A percentile compares a stretch with the other conserved stretches of the same genome.
Evolutionary conservation across 2,797 vertebrate genomes (phyloP).

Genomic region (Platyrinchus mystaceus): DNA sequence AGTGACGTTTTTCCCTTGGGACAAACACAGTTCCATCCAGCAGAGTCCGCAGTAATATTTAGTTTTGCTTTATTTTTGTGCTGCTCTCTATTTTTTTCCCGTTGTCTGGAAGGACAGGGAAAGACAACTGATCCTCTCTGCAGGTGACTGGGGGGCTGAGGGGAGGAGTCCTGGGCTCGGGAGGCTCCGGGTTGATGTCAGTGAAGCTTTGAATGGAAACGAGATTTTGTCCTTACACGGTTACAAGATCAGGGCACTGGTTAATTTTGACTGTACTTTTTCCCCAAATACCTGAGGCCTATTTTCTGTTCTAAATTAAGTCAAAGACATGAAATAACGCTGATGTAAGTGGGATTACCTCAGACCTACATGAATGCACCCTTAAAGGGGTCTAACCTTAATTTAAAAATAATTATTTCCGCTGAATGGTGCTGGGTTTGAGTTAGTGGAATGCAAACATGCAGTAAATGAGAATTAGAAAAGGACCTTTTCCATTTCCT

Average conservation of each 20-base stretch:
- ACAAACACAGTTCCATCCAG: not conserved
- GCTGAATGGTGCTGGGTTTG: not conserved
- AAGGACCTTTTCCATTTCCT: not conserved
- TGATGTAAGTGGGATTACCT: constrained; percentile 2
- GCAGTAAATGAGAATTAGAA: not conserved
- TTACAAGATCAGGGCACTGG: not conserved
- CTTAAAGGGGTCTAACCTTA: not conserved
- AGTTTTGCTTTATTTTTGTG: not conserved
- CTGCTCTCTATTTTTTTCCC: not conserved
- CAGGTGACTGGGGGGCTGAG: not conserved
- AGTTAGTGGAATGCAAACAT: not conserved
- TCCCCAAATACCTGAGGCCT: constrained; percentile 15
- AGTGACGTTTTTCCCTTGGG: not conserved
- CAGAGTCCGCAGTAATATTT: not conserved
- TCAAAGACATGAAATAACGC: not conserved
- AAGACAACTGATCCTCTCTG: not conserved
- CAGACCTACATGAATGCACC: not conserved
- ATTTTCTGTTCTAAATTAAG: constrained; percentile 29
- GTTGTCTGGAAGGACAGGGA: not conserved
- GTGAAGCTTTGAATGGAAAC: not conserved
- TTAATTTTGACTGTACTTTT: not conserved
- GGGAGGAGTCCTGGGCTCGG: not conserved
- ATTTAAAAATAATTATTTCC: not conserved
- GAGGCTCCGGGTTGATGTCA: not conserved
- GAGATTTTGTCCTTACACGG: not conserved